These are phyloP conservation scores for Cantharis nigra DNA, from an alignment of 2,888 invertebrate species.

Conservation along the genomic window DNA sequence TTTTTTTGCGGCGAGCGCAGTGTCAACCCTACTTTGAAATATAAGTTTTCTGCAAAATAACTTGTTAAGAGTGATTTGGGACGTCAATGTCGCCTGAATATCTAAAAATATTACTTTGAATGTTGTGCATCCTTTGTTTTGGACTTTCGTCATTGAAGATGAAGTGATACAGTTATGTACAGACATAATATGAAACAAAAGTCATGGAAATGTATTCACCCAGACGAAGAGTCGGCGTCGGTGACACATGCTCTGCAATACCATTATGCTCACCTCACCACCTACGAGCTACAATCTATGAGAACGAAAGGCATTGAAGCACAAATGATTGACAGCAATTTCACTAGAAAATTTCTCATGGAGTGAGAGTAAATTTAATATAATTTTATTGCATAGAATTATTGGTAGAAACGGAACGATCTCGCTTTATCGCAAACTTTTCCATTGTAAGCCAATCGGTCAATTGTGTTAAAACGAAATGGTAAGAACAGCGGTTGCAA, in stretches of 20 bases:
- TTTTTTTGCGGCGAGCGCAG: too few species aligned
- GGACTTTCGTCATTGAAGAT: too few species aligned
- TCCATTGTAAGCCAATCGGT: not conserved
- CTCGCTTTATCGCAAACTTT: not conserved
- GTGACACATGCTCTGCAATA: not conserved
- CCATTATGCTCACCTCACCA: not conserved
- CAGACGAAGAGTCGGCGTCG: not conserved
- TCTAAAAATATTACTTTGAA: too few species aligned
- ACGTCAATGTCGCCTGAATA: too few species aligned
- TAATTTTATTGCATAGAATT: not conserved
- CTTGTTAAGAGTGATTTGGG: too few species aligned
- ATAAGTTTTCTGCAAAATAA: too few species aligned
- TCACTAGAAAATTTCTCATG: too few species aligned
- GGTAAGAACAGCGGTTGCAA: not conserved
- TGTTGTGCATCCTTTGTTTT: too few species aligned
- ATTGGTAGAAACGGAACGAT: not conserved
- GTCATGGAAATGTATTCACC: not conserved
- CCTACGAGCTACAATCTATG: not conserved
- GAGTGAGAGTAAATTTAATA: not conserved
- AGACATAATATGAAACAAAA: too few species aligned
- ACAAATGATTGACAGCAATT: too few species aligned
- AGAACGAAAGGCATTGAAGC: not conserved
- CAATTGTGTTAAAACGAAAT: not conserved
- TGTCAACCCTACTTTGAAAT: too few species aligned
- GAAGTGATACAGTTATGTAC: too few species aligned